Evolutionary conservation across 2,113 vertebrate species (phyloP), one percentile per base, ranked within the genome.

Genomic region (Plecturocebus donacophilus): DNA sequence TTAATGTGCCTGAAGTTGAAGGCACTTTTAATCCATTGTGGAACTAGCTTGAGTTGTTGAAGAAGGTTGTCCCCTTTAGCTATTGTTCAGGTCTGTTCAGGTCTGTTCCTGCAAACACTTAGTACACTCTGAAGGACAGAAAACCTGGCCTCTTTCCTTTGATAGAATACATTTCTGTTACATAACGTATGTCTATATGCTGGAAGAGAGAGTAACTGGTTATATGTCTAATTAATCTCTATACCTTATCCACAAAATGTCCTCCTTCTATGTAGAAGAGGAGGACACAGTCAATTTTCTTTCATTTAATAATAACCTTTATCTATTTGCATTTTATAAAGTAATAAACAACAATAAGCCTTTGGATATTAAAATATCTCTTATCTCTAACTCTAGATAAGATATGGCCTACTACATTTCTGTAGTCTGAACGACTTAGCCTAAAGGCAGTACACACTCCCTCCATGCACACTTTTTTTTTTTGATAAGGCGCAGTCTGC

Each of bases 1-100:
- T 90, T 86, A 76, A 83, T 64, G 91, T 32, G 27, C 30, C 88
- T 79, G 5, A 38, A 13, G 9, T 20, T 97, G 54, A 93, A 96
- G 81, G 8, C 6, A 54, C n/a, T 23, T 95, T 85, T 77, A 94
- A 76, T 88, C 25, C 38, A 81, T n/a, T 38, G 1, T 54, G 20
- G 23, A 97, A 83, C 4, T 14, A 94, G 35, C 16, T 54, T 80
- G 58, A 91, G 30, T 66, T 77, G 42, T 27, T 89, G 49, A 95
- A 93, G 54, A 84, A 17, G 3, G 32, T 40, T 45, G 6, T 58
- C 20, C 1, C 75, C 1, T 38, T 27, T 40, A 58, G 32, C 47
- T 90, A 66, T 94, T 76, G 30, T 86, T 82, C 38, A 77, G 10
- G 1, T n/a, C 7, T 94, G 23, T 81, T 96, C 85, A 82, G 21